Base-by-base conservation (phyloP, 2,888 invertebrate species). In the Xestia ashworthii region DNA sequence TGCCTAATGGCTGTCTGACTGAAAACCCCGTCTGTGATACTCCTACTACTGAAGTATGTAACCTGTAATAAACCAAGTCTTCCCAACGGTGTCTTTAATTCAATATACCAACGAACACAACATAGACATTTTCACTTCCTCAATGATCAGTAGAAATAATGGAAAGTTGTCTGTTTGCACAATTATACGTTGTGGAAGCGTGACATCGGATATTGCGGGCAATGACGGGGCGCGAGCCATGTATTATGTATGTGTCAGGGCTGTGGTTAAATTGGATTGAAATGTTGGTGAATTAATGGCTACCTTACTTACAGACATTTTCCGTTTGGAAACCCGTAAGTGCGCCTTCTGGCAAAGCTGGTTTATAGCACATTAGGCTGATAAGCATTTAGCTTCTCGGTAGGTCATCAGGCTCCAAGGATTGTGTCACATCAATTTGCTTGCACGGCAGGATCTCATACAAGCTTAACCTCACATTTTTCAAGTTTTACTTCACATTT, bases 201-300 rank as follows among this genome's bases (percentile, higher is more conserved):
- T 85, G 88, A 86, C 86, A 84, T 88, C 79, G 84, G 86, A 87
- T 86, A 85, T 85, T 75, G 80, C 66, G 65, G 81, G 81, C 82
- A 88, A 89, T 84, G 74, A 85, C 72, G 65, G 67, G 73, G 66
- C 69, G 68, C 58, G 41, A 48, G 67, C 50, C 62, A 32, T 80
- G 83, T 74, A 80, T 77, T 77, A 81, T 66, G 72, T 71, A 65
- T 69, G 71, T 58, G 38, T 44, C 55, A 12, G 53, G 32, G 19
- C 65, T 72, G 71, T 76, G 62, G 72, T 83, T 84, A 53, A 38
- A 12, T 16, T 44, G 1, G 58, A 58, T 60, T 69, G 64, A 75
- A 76, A 73, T 53, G 48, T 46, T 66, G 19, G 55, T 64, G 25
- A 65, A 80, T 80, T 38, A 41, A 74, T 58, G 64, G 22, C 64